Evolutionary conservation across 1,140 invertebrate genomes (phyloP), one percentile per base, ranked within the genome.

Genomic region (Armadillidium nasatum): DNA sequence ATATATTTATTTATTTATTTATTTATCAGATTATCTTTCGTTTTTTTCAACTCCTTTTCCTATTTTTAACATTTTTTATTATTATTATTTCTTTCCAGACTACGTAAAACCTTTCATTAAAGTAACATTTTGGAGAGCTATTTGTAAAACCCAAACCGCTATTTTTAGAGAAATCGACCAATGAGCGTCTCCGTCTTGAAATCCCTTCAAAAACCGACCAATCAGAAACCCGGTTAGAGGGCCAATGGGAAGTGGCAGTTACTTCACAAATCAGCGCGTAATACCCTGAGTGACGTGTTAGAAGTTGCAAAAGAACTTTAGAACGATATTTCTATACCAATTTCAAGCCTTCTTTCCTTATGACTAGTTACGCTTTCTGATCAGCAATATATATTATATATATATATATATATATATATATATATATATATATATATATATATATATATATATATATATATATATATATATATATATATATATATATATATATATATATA

Each of bases 401-500:
- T 19, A 13, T 13, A 13, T 60, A 60, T 60, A 15, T 60, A 60
- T 60, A 13, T 15, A 60, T 13, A 19, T 60, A 19, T 60, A 15
- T 19, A 60, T 60, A 19, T 60, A 60, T 60, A 60, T 60, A 60
- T 60, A 60, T 60, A 50, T 60, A 60, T 60, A 60, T 60, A 15
- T 60, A 60, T 60, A 13, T 15, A 60, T 13, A 19, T 60, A 19
- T 50, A 15, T 19, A 60, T 60, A 19, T 60, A 60, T 60, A 60
- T 60, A 60, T 60, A 60, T 60, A 60, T 60, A 60, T 60, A 60
- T 60, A 60, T 60, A 60, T 60, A 60, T 50, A 60, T 60, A 60
- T 60, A 60, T 60, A 60, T 50, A 60, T 60, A 60, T 60, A 60
- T 60, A 60, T 60, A 60, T 60, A 60, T 60, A 60, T 60, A 60